Evolutionary conservation across 1,140 invertebrate species (phyloP), one percentile per base, ranked within the genome.

Genomic region (Papilio polyxenes): DNA sequence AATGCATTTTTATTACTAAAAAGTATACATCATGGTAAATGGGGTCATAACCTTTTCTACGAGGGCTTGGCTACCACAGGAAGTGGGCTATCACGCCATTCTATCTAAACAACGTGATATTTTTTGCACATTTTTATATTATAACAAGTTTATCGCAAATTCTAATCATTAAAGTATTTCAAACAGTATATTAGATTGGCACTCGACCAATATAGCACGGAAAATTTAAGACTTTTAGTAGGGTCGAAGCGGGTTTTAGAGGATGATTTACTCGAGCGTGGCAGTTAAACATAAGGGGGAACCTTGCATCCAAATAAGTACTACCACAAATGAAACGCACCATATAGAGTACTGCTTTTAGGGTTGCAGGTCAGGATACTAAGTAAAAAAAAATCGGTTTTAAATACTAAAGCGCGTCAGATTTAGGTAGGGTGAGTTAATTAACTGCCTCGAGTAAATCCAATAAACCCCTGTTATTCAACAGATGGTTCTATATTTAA

Each of bases 91-190:
- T 72, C 65, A 23, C 13, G 31, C 23, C 65, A 72, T 31, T 72
- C 31, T 40, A 72, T 72, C 65, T 72, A 15, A 65, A 65, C 40
- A 9, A 62, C 17, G 15, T 56, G n/a, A 2, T 62, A 62, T 40
- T 69, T 69, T 72, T 72, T 72, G 65, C 65, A 37, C 65, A 72
- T 15, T 72, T 20, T 37, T 31, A 40, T 72, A 72, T 6, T 72
- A 72, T 37, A 59, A 20, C n/a, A n/a, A 59, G 56, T 40, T 72
- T 72, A 72, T 72, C 65, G 23, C 13, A 40, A 40, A 72, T 37
- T 31, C 10, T 65, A 65, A 72, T 72, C 31, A 11, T 17, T 17
- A 69, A 37, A 37, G 13, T 2, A 17, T 31, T 2, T 31, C 23
- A 13, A n/a, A 56, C 15, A 23, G 59, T 20, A 62, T 20, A 62